phyloP scores from a whole-genome alignment of 1,140 invertebrate genomes.

The Copidosoma floridanum region DNA sequence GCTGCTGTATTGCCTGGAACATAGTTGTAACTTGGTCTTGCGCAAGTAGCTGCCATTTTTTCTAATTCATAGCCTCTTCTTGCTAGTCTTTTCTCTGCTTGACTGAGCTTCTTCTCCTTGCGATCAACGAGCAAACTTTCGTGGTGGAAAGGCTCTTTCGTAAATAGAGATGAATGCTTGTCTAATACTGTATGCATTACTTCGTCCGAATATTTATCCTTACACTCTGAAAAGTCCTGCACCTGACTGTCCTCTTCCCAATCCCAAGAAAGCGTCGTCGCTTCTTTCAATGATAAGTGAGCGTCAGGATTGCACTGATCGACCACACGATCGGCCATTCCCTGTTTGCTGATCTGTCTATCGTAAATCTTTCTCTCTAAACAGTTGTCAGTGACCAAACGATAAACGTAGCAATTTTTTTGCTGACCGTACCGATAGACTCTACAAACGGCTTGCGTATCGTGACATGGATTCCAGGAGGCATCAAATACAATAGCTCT shows the following conservation, averaged over 20 bases:
- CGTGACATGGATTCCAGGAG: constrained; percentile 99
- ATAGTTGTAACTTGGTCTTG: constrained; percentile 54
- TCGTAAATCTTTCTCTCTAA: constrained; percentile 98
- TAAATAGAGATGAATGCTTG: constrained; percentile 68
- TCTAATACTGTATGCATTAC: constrained; percentile 76
- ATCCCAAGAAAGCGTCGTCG: constrained; percentile 90
- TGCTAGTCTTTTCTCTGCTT: constrained; percentile 91
- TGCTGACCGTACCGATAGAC: constrained; percentile 95
- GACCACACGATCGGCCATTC: constrained; percentile 94
- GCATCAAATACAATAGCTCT: constrained; percentile 97
- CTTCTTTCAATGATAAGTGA: constrained; percentile 90
- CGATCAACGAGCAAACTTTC: constrained; percentile 93
- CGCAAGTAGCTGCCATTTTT: constrained; percentile 76
- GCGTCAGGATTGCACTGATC: constrained; percentile 98
- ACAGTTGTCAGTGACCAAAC: constrained; percentile 94
- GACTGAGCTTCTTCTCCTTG: constrained; percentile 93
- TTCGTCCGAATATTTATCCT: constrained; percentile 77
- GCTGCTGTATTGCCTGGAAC: constrained; percentile 54
- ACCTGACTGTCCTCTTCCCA: constrained; percentile 79
- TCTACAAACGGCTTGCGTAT: constrained; percentile 96
- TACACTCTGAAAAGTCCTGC: constrained; percentile 68
- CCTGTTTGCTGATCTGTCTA: constrained; percentile 95
- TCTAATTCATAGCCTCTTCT: constrained; percentile 92
- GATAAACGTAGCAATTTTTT: constrained; percentile 93
- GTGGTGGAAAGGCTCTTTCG: constrained; percentile 93